Percentiles rank a stretch among this genome's conserved stretches.
phyloP scores from a whole-genome alignment of 2,113 vertebrate species.

The Hemiscyllium ocellatum region DNA sequence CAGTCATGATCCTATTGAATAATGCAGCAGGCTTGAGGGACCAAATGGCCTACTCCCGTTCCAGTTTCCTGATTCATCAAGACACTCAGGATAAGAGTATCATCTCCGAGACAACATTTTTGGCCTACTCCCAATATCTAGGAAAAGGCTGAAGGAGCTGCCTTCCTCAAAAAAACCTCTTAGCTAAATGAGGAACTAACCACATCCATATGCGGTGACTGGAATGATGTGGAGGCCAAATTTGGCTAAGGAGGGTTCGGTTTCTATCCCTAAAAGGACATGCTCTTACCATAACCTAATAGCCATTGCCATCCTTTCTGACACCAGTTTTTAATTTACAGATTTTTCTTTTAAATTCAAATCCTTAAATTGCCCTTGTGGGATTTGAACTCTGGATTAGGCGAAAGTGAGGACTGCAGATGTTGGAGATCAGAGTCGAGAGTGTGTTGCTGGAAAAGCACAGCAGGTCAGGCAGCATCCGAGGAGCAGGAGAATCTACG shows the following conservation, averaged over 20 bases:
- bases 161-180: neutral
- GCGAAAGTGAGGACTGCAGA: too few species aligned
- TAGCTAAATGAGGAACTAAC: neutral
- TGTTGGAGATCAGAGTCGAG: too few species aligned
- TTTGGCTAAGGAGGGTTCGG: neutral
- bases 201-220: neutral
- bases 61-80: neutral
- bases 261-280: neutral
- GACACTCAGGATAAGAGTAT: neutral
- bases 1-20: too few species aligned
- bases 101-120: neutral
- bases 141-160: neutral
- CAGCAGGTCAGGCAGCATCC: too few species aligned
- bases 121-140: neutral
- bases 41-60: too few species aligned
- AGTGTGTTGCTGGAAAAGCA: too few species aligned
- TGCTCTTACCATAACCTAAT: neutral
- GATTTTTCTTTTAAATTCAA: neutral
- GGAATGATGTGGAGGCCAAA: neutral
- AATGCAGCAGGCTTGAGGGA: too few species aligned
- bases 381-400: neutral
- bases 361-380: neutral
- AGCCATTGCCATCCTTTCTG: neutral
- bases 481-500: too few species aligned
- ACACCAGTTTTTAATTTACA: neutral